Evolutionary conservation across 2,113 vertebrate species (phyloP), one percentile per base, ranked within the genome.

Genomic region (Oncorhynchus masou): DNA sequence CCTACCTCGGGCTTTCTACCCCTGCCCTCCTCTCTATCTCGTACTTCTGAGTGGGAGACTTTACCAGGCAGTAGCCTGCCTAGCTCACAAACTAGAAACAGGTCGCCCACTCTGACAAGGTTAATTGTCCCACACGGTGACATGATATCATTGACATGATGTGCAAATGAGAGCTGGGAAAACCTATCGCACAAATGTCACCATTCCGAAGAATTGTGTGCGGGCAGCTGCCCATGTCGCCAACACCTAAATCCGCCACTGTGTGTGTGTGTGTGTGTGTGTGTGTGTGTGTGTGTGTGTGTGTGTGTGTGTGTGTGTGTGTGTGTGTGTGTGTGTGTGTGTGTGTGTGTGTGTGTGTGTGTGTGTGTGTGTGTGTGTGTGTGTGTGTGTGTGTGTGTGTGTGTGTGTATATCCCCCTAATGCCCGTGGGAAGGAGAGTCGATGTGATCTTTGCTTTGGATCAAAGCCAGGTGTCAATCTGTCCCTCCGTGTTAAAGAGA

Each of bases 391-490:
- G 45, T 51, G 8, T 71, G 48, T 8, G 1, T 51, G 20, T 54
- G 67, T 77, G 16, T 68, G 29, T 74, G 34, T 39, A 51, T 22
- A 2, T 48, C 13, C 34, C 48, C 12, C n/a, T 78, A 74, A 73
- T 70, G 84, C 86, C 86, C 72, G 29, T 75, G 79, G 88, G 86
- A 86, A 90, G 79, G 79, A 31, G 22, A 25, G 45, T 7, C 4
- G 62, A 31, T 65, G 73, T 82, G 69, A 70, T 74, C 72, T 54
- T 4, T 67, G 45, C 25, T 9, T 64, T 90, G 89, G 90, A 90
- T 90, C 84, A 89, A 86, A 88, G 87, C 90, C 92, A 92, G 90
- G 90, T 91, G 88, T 86, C 84, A 49, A 24, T 1, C 7, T 24
- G 39, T 49, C 34, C 20, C 39, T 49, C 31, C 20, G 1, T 22